Conservation (phyloP, 2,888 invertebrate genomes). For the Drosophila anceps region DNA sequence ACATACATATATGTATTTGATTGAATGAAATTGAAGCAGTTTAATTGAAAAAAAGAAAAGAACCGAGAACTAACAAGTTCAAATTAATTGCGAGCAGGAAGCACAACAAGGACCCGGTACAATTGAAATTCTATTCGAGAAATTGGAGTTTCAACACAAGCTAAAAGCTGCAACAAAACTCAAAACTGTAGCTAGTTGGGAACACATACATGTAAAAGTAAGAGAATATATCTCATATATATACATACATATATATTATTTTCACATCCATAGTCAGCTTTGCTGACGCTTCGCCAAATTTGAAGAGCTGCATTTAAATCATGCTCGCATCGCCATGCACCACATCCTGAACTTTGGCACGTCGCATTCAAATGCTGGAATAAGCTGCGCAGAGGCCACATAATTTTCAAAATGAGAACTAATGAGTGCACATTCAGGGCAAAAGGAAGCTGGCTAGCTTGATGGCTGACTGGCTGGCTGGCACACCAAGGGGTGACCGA, state of each 20-base stretch:
- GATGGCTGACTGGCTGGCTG: conserved; percentile 1
- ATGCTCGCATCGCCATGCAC: not conserved
- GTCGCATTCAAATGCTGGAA: conserved; percentile 38
- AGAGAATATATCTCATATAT: not conserved
- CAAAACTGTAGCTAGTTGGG: not conserved
- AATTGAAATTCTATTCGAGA: not conserved
- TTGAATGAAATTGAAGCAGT: conserved; percentile 19
- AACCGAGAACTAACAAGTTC: conserved; percentile 4
- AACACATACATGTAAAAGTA: not conserved
- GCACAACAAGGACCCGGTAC: not conserved
- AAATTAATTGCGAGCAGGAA: conserved; percentile 15
- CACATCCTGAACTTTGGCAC: conserved; percentile 23
- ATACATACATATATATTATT: not conserved
- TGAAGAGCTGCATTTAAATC: conserved; percentile 5
- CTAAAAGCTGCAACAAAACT: not conserved
- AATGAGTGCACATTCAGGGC: conserved; percentile 67
- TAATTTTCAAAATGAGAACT: conserved; percentile 61
- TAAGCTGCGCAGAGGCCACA: conserved; percentile 32
- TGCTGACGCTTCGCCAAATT: not conserved
- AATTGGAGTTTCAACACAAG: not conserved
- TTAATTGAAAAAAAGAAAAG: conserved; percentile 31
- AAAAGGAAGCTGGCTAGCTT: conserved; percentile 21
- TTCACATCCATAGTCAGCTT: not conserved
- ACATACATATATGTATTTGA: not conserved
- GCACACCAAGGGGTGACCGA: conserved; percentile 1